These are phyloP conservation scores for Tragelaphus scriptus DNA, from an alignment of 2,113 vertebrate genomes.

Conservation along the genomic window DNA sequence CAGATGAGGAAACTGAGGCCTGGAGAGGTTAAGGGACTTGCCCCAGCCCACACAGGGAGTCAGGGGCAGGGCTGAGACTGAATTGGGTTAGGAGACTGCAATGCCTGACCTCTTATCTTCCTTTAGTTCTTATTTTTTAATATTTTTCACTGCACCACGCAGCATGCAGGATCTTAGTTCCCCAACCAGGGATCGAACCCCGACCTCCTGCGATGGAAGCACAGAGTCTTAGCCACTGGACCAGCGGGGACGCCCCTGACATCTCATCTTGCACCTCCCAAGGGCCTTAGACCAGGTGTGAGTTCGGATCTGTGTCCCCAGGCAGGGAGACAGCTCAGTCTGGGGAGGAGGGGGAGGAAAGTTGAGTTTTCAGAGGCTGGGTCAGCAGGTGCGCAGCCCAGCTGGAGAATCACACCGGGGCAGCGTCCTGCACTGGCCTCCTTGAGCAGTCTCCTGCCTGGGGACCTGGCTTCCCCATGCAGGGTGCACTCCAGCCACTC, in stretches of 20 bases:
- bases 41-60: not conserved
- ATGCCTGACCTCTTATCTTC: not conserved
- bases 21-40: not conserved
- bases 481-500: too few relatives aligned
- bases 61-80: not conserved
- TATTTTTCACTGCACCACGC: not conserved
- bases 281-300: not conserved
- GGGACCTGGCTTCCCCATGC: accelerated
- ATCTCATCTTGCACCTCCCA: not conserved
- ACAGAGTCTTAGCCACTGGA: not conserved
- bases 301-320: not conserved
- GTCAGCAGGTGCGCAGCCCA: not conserved
- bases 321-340: not conserved
- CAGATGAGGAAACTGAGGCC: not conserved
- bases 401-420: too few relatives aligned
- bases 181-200: not conserved
- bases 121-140: not conserved
- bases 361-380: not conserved
- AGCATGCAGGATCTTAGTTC: not conserved
- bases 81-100: not conserved
- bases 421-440: accelerated
- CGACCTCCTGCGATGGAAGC: not conserved
- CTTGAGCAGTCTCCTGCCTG: not conserved
- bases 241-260: not conserved
- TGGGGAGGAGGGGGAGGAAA: not conserved